Base-by-base conservation (phyloP, 2,113 vertebrate genomes). In the Prionailurus bengalensis region DNA sequence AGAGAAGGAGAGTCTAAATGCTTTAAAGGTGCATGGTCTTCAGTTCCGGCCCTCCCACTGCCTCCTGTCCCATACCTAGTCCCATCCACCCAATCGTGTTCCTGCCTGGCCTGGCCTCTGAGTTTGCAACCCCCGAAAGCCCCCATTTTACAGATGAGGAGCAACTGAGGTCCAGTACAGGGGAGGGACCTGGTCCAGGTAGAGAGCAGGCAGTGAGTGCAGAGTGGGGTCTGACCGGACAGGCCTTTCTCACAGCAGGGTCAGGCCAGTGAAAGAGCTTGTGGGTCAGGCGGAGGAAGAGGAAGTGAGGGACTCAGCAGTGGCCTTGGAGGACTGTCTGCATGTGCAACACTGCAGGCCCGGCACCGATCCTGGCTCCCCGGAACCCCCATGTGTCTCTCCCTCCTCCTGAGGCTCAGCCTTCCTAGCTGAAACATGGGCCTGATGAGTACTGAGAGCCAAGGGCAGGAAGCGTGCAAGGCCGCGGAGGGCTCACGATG, bases 51-150 rank as follows among this genome's bases (percentile, higher is more conserved):
- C 66, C 16, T 15, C 3, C 51, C 29, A 39, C 78, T 36, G 55
- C 74, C 27, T 70, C 65, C 80, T 5, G 53, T 53, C 63, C 29
- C 51, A 8, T 51, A 58, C 25, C 19, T 7, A 29, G 76, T 58
- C 61, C 74, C 2, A 0, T n/a, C 31, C 36, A 27, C 25, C 61
- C 39, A 48, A 0, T 13, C 0, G 0, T 2, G 48, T 31, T n/a
- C 65, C 51, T 73, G 42, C 63, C 33, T 33, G 33, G 63, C 33
- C 39, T 17, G 21, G n/a, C 16, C 25, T 29, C 70, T 25, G 81
- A 58, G 33, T 73, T 13, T 31, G 21, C 65, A 48, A n/a, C 9
- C 16, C 31, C 15, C 6, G 74, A 53, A 19, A 4, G 25, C n/a
- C 76, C 31, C 7, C 31, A 1, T 5, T 73, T 78, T 51, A 93